Evolutionary conservation across 2,113 vertebrate genomes (phyloP).

Genomic region (Calonectris borealis): DNA sequence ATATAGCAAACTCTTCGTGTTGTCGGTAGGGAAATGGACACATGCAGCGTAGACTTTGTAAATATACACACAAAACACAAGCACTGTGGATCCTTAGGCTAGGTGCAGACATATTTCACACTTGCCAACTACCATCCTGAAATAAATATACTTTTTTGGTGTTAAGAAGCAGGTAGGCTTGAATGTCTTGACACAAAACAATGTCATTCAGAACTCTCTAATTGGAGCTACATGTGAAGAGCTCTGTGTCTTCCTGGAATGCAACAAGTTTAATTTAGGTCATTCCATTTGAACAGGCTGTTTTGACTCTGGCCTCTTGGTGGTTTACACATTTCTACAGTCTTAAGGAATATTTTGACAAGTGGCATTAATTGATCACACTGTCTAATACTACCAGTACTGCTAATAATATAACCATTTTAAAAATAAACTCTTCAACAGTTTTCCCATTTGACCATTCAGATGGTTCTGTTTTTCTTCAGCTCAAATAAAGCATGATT

Average conservation of each 20-base stretch:
- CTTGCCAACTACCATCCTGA: background rate
- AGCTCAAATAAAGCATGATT: background rate
- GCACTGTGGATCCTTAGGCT: background rate
- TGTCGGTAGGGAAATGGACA: background rate
- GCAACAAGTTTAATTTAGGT: background rate
- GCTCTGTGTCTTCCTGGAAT: background rate
- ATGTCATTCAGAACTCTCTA: background rate
- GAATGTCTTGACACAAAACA: background rate
- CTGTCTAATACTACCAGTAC: background rate
- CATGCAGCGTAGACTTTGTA: background rate
- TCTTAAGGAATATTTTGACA: background rate
- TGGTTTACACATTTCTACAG: background rate
- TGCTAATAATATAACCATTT: background rate
- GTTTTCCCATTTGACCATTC: background rate
- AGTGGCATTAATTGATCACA: background rate
- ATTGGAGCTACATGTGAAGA: background rate
- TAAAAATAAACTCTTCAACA: background rate
- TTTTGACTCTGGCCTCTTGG: background rate
- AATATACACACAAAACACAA: background rate
- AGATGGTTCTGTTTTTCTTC: background rate
- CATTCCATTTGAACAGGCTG: background rate
- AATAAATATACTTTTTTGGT: background rate
- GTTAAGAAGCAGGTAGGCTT: background rate
- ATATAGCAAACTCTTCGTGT: background rate
- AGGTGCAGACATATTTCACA: background rate